These are phyloP conservation scores for Aythya baeri DNA, from an alignment of 2,113 vertebrate genomes.

Conservation along the genomic window DNA sequence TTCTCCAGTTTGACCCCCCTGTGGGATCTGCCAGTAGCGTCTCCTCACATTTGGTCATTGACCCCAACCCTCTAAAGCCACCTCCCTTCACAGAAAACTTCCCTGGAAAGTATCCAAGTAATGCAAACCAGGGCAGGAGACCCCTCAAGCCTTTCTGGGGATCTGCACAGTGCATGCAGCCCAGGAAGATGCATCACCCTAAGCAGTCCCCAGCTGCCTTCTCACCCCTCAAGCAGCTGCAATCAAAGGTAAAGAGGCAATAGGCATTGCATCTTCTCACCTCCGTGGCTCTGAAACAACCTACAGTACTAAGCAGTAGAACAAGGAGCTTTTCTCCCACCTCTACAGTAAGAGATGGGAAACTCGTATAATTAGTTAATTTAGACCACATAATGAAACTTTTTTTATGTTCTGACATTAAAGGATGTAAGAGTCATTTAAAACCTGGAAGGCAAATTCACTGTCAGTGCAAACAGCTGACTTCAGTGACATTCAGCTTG, in stretches of 20 bases:
- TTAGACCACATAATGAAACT: background rate
- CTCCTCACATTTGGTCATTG: background rate
- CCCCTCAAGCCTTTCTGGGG: background rate
- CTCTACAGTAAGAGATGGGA: background rate
- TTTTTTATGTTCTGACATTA: slow-evolving; percentile 34
- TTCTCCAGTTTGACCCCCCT: background rate
- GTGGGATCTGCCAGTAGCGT: background rate
- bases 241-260: background rate
- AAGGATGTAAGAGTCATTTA: slow-evolving; percentile 34
- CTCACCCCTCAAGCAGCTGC: background rate
- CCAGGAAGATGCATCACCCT: background rate
- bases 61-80: background rate
- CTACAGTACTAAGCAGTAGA: background rate
- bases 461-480: slow-evolving; percentile 39
- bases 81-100: background rate
- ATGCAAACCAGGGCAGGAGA: background rate
- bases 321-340: background rate
- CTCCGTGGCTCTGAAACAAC: background rate
- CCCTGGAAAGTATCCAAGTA: background rate
- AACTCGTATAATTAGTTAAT: slow-evolving; percentile 17
- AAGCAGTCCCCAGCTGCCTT: background rate
- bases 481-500: slow-evolving; percentile 62
- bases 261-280: background rate
- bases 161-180: background rate
- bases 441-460: slow-evolving; percentile 50